Evolutionary conservation across 2,113 vertebrate species (phyloP).

Genomic region (Dermatemys mawii): DNA sequence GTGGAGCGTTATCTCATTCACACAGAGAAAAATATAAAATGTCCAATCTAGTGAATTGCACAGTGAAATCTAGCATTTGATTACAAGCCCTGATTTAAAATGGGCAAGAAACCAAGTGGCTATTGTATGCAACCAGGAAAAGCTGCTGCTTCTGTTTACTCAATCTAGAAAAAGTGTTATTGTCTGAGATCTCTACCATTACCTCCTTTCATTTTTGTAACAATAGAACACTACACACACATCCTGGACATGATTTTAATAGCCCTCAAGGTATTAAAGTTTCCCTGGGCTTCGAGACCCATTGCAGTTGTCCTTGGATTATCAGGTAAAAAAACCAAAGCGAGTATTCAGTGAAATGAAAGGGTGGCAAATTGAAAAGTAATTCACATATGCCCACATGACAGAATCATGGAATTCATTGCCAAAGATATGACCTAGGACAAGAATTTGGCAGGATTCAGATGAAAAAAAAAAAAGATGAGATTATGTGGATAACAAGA

Average conservation of each 20-base stretch:
- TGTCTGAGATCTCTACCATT: constrained; percentile 21
- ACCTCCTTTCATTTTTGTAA: constrained; percentile 10
- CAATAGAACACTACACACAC: not conserved
- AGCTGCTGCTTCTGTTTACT: constrained; percentile 2
- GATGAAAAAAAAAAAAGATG: not conserved
- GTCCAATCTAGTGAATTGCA: not conserved
- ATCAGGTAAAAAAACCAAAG: not conserved
- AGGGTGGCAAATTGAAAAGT: constrained; percentile 5
- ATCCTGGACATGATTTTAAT: constrained; percentile 8
- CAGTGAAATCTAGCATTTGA: not conserved
- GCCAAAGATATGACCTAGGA: not conserved
- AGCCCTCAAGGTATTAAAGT: not conserved
- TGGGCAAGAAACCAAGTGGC: constrained; percentile 12
- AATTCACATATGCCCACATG: not conserved
- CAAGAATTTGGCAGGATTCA: not conserved
- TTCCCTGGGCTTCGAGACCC: not conserved
- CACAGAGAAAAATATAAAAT: not conserved
- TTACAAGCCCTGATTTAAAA: constrained; percentile 43
- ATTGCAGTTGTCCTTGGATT: not conserved
- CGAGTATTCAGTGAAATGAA: not conserved
- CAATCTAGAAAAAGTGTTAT: not conserved
- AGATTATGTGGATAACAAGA: not conserved
- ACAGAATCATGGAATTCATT: not conserved
- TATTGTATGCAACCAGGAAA: constrained; percentile 33
- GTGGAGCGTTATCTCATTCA: too few species aligned